These are phyloP conservation scores for Hoplostethus mediterraneus DNA, from an alignment of 2,797 vertebrate species.

Conservation along the genomic window DNA sequence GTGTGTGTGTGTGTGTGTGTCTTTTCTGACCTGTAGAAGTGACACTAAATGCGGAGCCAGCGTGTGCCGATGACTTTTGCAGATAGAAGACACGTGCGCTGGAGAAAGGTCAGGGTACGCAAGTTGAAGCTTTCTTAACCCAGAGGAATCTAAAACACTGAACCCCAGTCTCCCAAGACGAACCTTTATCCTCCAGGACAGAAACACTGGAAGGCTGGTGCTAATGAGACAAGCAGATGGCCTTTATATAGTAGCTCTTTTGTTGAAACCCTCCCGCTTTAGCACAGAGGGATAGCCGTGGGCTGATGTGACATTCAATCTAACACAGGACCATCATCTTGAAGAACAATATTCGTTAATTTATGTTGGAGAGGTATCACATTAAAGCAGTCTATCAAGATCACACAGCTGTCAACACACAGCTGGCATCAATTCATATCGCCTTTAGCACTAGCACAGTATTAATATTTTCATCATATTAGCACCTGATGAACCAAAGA, in stretches of 20 bases:
- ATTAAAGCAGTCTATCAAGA: conserved; percentile 46
- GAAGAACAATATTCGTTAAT: conserved; percentile 59
- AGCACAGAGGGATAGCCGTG: conserved; percentile 64
- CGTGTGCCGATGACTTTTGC: conserved; percentile 22
- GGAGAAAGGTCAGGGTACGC: conserved; percentile 23
- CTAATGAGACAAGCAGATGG: conserved; percentile 74
- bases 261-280: conserved; percentile 62
- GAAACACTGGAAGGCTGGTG: conserved; percentile 46
- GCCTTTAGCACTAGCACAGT: conserved; percentile 55
- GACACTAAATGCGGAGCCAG: neutral
- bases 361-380: conserved; percentile 42
- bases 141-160: conserved; percentile 33
- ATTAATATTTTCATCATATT: conserved; percentile 63
- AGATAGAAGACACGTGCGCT: conserved; percentile 13
- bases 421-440: conserved; percentile 57
- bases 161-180: conserved; percentile 33
- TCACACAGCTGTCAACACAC: conserved; percentile 60
- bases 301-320: conserved; percentile 66
- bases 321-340: conserved; percentile 62
- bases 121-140: conserved; percentile 41
- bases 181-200: conserved; percentile 59
- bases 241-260: conserved; percentile 65
- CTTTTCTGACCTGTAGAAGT: conserved; percentile 26
- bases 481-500: conserved; percentile 53
- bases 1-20: neutral